These are phyloP conservation scores for Thyatira batis DNA, from an alignment of 2,888 invertebrate species.

Conservation along the genomic window DNA sequence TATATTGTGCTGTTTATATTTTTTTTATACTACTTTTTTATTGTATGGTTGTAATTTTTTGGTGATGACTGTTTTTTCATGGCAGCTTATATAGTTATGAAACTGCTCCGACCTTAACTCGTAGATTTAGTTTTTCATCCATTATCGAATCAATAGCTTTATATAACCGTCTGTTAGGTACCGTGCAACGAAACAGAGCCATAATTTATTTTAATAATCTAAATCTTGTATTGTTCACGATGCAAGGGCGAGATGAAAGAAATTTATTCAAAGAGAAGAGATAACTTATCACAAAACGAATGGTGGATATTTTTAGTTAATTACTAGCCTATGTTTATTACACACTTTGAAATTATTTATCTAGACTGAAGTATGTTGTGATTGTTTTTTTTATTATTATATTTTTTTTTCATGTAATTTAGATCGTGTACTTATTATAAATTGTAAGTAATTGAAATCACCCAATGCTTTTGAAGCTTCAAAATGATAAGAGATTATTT, in stretches of 20 bases:
- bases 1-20: conserved; percentile 60
- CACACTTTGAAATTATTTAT: conserved; percentile 24
- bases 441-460: neutral
- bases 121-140: neutral
- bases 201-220: conserved; percentile 15
- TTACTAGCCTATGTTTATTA: conserved; percentile 7
- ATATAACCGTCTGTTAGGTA: conserved; percentile 10
- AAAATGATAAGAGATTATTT: neutral
- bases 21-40: conserved; percentile 37
- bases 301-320: neutral
- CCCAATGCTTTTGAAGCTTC: conserved; percentile 3
- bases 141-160: conserved; percentile 4
- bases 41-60: conserved; percentile 38
- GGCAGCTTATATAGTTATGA: neutral
- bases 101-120: conserved; percentile 3
- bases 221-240: neutral
- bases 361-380: conserved; percentile 41
- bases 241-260: neutral
- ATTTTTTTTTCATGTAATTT: conserved; percentile 8
- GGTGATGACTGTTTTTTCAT: conserved; percentile 14
- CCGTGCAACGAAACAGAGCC: conserved; percentile 23
- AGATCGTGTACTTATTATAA: neutral
- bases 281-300: neutral
- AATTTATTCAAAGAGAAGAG: neutral
- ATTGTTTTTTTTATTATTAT: conserved; percentile 33